These are phyloP conservation scores for Merodon equestris DNA, from an alignment of 2,888 invertebrate genomes.

Conservation along the genomic window DNA sequence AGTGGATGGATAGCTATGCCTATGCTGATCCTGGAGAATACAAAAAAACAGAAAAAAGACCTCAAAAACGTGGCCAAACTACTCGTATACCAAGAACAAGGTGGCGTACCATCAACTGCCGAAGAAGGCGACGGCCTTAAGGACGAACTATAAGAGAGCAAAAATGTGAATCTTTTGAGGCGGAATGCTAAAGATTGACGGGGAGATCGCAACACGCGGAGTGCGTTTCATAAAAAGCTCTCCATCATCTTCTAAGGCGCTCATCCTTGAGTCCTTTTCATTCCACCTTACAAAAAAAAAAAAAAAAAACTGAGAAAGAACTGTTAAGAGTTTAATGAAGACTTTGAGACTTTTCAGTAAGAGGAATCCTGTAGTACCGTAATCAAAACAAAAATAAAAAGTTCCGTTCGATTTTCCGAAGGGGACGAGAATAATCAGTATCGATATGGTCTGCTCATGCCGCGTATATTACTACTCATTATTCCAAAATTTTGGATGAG, in stretches of 20 bases:
- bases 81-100: constrained; percentile 95
- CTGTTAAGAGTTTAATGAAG: constrained; percentile 23
- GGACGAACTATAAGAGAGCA: constrained; percentile 86
- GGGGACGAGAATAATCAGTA: constrained; percentile 62
- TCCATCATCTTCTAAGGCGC: constrained; percentile 39
- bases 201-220: constrained; percentile 31
- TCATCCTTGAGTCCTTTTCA: constrained; percentile 33
- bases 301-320: constrained; percentile 30
- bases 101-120: constrained; percentile 86
- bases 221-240: constrained; percentile 34
- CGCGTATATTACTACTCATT: too few relatives aligned
- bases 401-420: constrained; percentile 77
- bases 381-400: constrained; percentile 43
- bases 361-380: constrained; percentile 2
- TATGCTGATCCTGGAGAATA: constrained; percentile 95
- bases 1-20: constrained; percentile 98
- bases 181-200: constrained; percentile 61
- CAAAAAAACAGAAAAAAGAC: constrained; percentile 96
- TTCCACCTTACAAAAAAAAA: constrained; percentile 43
- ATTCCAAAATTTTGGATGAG: too few relatives aligned
- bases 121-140: constrained; percentile 85
- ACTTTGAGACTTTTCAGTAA: constrained; percentile 50
- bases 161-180: constrained; percentile 23
- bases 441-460: too few relatives aligned
- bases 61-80: constrained; percentile 97